These are phyloP conservation scores for Oophaga sylvatica DNA, from an alignment of 2,797 vertebrate genomes.

Conservation along the genomic window DNA sequence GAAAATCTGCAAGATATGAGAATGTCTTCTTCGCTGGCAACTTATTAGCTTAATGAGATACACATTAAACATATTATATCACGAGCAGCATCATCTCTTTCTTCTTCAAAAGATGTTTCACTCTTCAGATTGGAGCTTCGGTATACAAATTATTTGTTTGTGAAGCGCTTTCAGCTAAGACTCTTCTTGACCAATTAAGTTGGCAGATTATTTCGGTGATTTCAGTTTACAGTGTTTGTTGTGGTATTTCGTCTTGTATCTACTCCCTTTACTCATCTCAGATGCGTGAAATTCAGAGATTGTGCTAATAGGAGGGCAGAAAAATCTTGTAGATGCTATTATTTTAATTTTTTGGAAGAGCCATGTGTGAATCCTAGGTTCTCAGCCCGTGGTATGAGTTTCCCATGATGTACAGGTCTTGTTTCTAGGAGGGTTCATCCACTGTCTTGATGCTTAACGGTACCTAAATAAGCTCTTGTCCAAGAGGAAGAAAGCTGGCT, in stretches of 20 bases:
- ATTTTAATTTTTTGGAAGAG: no score
- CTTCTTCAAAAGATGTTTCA: conserved; percentile 37
- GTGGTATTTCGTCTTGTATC: neutral
- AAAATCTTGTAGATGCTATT: no score
- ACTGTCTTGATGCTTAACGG: no score
- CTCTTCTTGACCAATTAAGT: conserved; percentile 36
- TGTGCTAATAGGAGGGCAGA: neutral
- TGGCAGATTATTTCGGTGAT: neutral
- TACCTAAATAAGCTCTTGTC: no score
- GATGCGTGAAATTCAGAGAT: neutral
- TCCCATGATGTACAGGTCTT: no score
- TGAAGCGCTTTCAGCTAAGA: conserved; percentile 23
- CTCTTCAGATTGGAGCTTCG: conserved; percentile 12
- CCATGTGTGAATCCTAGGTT: no score
- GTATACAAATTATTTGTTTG: conserved; percentile 35
- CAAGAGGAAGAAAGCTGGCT: no score
- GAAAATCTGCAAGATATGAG: conserved; percentile 34
- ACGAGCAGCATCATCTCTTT: neutral
- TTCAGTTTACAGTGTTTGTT: neutral
- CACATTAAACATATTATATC: conserved; percentile 10
- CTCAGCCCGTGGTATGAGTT: no score
- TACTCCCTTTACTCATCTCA: neutral
- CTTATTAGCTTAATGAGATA: conserved; percentile 50
- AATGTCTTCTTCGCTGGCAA: conserved; percentile 36
- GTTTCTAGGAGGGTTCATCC: no score